Percentiles rank a stretch among this genome's conserved stretches.
These are phyloP conservation scores for Serrognathus titanus DNA, from an alignment of 2,888 invertebrate species.

Conservation along the genomic window DNA sequence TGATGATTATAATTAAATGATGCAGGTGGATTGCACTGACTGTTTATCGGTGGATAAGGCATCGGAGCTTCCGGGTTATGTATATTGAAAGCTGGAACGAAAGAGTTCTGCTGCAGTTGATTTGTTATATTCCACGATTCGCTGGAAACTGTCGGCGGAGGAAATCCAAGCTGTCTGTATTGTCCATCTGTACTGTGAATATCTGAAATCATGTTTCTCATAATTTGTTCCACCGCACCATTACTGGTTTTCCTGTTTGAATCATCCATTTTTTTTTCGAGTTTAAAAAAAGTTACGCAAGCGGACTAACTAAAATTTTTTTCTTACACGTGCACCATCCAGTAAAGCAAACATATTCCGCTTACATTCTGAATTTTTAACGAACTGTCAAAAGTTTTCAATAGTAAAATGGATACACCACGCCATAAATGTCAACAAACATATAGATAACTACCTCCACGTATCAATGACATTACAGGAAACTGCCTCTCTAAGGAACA, in stretches of 20 bases:
- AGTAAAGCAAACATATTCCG: too few species aligned
- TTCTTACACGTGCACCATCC: neutral
- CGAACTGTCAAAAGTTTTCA: too few species aligned
- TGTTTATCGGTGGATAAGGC: conserved; percentile 20
- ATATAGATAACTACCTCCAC: too few species aligned
- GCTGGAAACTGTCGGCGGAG: conserved; percentile 40
- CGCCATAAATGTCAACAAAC: conserved; percentile 1
- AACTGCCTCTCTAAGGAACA: too few species aligned
- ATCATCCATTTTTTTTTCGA: conserved; percentile 38
- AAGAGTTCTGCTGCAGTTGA: conserved; percentile 26
- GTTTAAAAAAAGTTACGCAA: neutral
- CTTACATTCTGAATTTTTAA: too few species aligned
- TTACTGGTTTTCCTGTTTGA: conserved; percentile 37
- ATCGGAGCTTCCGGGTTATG: conserved; percentile 21
- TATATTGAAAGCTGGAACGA: conserved; percentile 24
- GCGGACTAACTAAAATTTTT: neutral
- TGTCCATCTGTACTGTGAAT: conserved; percentile 56
- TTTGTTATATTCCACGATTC: conserved; percentile 34
- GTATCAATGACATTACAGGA: too few species aligned
- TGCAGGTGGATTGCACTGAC: conserved; percentile 21
- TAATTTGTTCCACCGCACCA: conserved; percentile 55
- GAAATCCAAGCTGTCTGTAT: conserved; percentile 55
- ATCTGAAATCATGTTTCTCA: conserved; percentile 59
- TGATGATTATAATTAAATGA: conserved; percentile 24
- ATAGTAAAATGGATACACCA: neutral